Percentiles rank a stretch among this genome's conserved stretches.
phyloP scores from a whole-genome alignment of 53 echinoderm and acorn worm genomes.

The Mesocentrotus franciscanus region DNA sequence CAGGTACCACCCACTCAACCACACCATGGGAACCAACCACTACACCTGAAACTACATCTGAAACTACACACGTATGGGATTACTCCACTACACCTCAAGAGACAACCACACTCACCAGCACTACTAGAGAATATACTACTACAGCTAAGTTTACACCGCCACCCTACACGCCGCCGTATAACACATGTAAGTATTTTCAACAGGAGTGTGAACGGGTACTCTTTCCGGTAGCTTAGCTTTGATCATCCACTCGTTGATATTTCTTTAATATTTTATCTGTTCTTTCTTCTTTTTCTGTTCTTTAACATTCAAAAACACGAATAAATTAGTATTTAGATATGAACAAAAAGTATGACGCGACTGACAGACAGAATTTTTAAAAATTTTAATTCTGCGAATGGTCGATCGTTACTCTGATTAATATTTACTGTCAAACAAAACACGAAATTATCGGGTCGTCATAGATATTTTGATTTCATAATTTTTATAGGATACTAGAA shows the following conservation, averaged over 20 bases:
- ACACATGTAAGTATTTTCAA: constrained; percentile 26
- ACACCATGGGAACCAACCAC: constrained; percentile 55
- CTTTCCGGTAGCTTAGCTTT: background rate
- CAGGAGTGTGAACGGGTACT: background rate
- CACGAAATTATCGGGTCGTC: background rate
- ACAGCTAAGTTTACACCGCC: constrained; percentile 30
- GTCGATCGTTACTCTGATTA: background rate
- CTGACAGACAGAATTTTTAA: background rate
- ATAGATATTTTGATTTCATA: background rate
- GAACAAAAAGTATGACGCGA: background rate
- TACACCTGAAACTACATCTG: background rate
- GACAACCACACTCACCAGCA: background rate
- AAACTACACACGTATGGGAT: too few relatives aligned
- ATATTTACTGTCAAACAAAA: background rate
- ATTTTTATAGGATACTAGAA: background rate
- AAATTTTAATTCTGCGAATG: background rate
- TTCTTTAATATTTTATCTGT: background rate
- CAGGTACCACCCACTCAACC: constrained; percentile 7
- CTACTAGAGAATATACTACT: background rate
- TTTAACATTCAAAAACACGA: background rate
- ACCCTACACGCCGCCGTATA: constrained; percentile 54
- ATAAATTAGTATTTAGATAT: background rate
- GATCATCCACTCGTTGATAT: background rate
- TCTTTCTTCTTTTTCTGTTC: background rate
- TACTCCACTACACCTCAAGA: constrained; percentile 16